Evolutionary conservation across 2,888 invertebrate genomes (phyloP).

Genomic region (Balanococcus diminutus): DNA sequence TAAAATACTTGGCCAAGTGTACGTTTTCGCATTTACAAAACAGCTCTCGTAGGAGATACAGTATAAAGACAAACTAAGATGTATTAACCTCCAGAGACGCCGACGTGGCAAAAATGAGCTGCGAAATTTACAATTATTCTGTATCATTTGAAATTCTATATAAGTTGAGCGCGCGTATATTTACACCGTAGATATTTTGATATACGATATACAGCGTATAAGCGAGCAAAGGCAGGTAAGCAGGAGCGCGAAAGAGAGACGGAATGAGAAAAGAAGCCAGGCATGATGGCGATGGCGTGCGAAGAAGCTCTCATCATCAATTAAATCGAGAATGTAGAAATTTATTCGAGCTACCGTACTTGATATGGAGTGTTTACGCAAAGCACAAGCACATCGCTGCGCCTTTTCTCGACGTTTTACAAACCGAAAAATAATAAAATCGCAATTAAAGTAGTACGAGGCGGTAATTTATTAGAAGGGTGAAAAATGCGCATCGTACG

Average conservation of each 20-base stretch:
- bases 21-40: neutral
- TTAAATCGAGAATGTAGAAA: constrained; percentile 27
- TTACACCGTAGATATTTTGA: constrained; percentile 12
- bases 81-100: constrained; percentile 38
- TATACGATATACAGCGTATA: neutral
- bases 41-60: neutral
- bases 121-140: constrained; percentile 31
- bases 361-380: constrained; percentile 4
- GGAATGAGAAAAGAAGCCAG: neutral
- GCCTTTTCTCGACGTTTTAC: neutral
- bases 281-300: neutral
- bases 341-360: neutral
- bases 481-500: constrained; percentile 28
- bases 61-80: constrained; percentile 16
- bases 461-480: constrained; percentile 26
- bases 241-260: too few species aligned
- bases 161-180: neutral
- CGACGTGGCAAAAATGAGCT: constrained; percentile 11
- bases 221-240: neutral
- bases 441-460: constrained; percentile 7
- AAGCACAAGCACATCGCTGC: neutral
- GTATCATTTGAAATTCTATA: constrained; percentile 35
- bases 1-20: neutral
- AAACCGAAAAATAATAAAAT: constrained; percentile 27
- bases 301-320: constrained; percentile 19